phyloP scores from a whole-genome alignment of 2,888 invertebrate species.

The Macrosoma leucophasiata region DNA sequence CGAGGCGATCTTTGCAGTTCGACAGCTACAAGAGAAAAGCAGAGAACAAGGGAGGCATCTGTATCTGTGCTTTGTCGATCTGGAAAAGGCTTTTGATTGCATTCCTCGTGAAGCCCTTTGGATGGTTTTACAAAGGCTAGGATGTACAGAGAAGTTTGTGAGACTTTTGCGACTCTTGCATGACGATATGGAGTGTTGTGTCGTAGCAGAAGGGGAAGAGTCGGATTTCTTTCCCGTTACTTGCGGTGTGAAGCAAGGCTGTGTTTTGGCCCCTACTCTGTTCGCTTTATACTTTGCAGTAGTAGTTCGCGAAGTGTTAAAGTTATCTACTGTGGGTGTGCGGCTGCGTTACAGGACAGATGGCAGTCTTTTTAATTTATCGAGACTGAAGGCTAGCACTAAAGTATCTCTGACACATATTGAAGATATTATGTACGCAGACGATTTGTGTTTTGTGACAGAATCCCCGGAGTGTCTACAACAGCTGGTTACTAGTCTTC shows the following conservation, averaged over 20 bases:
- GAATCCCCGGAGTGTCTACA: conserved; percentile 11
- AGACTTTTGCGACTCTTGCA: conserved; percentile 9
- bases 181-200: conserved; percentile 12
- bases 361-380: conserved; percentile 4
- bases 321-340: conserved; percentile 1
- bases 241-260: conserved; percentile 9
- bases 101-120: conserved; percentile 7
- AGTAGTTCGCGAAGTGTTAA: conserved; percentile 2
- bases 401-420: conserved; percentile 7
- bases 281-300: conserved; percentile 6
- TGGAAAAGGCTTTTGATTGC: conserved; percentile 10
- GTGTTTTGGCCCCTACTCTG: conserved; percentile 3
- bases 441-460: conserved; percentile 16
- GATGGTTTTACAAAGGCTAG: conserved; percentile 9
- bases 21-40: conserved; percentile 12
- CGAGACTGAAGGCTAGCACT: conserved; percentile 5
- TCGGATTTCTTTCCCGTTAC: conserved; percentile 2
- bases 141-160: conserved; percentile 18
- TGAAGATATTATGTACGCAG: conserved; percentile 14
- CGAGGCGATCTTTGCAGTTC: conserved; percentile 8
- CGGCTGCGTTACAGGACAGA: conserved; percentile 9
- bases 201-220: conserved; percentile 1
- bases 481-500: neutral
- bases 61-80: conserved; percentile 13
- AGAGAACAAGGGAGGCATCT: conserved; percentile 10